These are phyloP conservation scores for Diachasma alloeum DNA, from an alignment of 1,140 invertebrate genomes.

Conservation along the genomic window DNA sequence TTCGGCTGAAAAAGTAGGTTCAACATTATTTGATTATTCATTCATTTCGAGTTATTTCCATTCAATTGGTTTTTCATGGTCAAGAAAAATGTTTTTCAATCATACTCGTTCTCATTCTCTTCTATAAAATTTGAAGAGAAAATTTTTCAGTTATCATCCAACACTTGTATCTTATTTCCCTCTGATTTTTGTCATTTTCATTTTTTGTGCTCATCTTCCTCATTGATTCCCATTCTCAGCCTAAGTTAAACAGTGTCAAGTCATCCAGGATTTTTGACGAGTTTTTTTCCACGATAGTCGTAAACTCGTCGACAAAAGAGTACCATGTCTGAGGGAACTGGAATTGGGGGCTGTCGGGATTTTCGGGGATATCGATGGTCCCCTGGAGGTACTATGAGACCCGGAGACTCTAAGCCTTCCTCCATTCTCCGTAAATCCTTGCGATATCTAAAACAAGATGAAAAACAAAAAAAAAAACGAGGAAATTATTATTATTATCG, in stretches of 20 bases:
- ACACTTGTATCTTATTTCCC: neutral
- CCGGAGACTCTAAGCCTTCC: constrained; percentile 67
- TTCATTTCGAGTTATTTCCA: neutral
- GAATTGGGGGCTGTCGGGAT: constrained; percentile 73
- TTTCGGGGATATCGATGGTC: constrained; percentile 64
- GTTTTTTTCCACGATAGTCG: constrained; percentile 88
- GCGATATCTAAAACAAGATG: constrained; percentile 66
- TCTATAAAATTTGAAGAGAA: neutral
- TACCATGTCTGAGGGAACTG: constrained; percentile 83
- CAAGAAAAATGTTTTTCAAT: neutral
- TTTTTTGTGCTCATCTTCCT: constrained; percentile 41
- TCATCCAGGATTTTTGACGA: constrained; percentile 76
- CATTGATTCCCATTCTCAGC: constrained; percentile 42
- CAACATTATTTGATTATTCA: neutral
- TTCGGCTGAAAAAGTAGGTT: neutral
- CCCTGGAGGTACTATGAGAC: constrained; percentile 70
- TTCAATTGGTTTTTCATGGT: neutral
- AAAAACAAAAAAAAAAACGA: neutral
- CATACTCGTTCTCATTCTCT: neutral
- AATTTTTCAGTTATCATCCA: constrained; percentile 39
- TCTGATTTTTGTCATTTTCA: neutral
- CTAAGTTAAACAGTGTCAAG: constrained; percentile 55
- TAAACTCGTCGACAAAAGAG: constrained; percentile 95
- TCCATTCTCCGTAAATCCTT: constrained; percentile 71
- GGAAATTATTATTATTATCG: neutral